A percentile compares a stretch with the other conserved stretches of the same genome.
phyloP scores from a whole-genome alignment of 2,113 vertebrate species.

The Tor tambroides region DNA sequence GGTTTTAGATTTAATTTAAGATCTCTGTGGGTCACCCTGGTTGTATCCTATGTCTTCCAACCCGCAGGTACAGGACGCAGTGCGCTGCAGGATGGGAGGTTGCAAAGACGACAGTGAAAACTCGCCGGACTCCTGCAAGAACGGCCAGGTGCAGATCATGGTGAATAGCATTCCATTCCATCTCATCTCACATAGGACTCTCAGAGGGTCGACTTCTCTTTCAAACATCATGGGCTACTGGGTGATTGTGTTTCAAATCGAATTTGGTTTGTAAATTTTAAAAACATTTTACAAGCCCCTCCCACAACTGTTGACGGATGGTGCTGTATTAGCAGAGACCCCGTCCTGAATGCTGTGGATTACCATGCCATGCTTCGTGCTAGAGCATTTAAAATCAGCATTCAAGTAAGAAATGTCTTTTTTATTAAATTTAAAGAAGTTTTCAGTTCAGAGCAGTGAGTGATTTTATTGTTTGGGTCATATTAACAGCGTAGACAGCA shows the following conservation, averaged over 20 bases:
- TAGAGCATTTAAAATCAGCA: too few relatives aligned
- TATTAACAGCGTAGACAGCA: too few relatives aligned
- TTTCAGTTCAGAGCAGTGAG: too few relatives aligned
- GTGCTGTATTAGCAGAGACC: too few relatives aligned
- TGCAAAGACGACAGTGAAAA: constrained; percentile 98
- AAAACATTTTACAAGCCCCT: too few relatives aligned
- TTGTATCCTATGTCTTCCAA: not conserved
- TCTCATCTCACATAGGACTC: constrained; percentile 65
- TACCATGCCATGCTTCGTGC: too few relatives aligned
- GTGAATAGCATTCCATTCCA: constrained; percentile 54
- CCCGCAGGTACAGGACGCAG: constrained; percentile 92
- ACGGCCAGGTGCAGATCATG: constrained; percentile 88
- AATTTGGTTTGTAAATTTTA: not conserved
- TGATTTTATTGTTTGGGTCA: too few relatives aligned
- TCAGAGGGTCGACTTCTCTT: not conserved
- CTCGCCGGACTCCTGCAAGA: constrained; percentile 98
- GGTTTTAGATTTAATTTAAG: not conserved
- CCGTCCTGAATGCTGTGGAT: too few relatives aligned
- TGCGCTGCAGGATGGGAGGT: constrained; percentile 94
- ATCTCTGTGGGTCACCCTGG: constrained; percentile 15
- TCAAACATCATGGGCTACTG: not conserved
- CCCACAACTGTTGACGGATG: too few relatives aligned
- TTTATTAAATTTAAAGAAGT: too few relatives aligned
- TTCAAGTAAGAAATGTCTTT: too few relatives aligned
- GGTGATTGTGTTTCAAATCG: not conserved